Percentiles rank a stretch among this genome's conserved stretches.
Conservation (phyloP, 2,113 vertebrate species). For the Cyanoramphus novaezelandiae region DNA sequence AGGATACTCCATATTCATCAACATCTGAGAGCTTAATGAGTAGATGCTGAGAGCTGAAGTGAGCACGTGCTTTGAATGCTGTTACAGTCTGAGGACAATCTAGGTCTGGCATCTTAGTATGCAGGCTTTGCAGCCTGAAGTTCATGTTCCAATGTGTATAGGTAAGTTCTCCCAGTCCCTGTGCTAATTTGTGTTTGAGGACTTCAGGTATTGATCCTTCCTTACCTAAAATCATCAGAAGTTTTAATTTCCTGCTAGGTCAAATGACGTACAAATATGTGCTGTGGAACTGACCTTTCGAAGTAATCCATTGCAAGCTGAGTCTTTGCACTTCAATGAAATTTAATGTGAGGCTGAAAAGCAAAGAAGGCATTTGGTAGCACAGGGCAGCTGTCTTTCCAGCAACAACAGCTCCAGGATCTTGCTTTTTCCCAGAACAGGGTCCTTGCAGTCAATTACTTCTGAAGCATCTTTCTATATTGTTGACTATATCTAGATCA, state of each 20-base stretch:
- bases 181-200: background rate
- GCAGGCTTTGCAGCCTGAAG: background rate
- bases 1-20: background rate
- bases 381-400: background rate
- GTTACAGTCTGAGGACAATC: background rate
- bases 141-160: background rate
- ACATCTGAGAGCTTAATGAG: background rate
- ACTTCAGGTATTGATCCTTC: background rate
- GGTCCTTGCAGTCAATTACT: background rate
- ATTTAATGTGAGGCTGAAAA: background rate
- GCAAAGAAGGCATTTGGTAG: background rate
- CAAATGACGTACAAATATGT: background rate
- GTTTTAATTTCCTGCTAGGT: background rate
- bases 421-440: background rate
- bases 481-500: background rate
- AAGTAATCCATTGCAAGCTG: slow-evolving; percentile 10
- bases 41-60: slow-evolving; percentile 12
- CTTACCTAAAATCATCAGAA: background rate
- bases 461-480: background rate
- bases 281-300: slow-evolving; percentile 11
- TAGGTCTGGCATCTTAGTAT: background rate
- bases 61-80: background rate
- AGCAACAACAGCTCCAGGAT: background rate
- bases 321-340: background rate
- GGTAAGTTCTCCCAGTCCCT: background rate